Percentiles rank a stretch among this genome's conserved stretches.
Evolutionary conservation across 2,113 vertebrate genomes (phyloP).

Genomic region (Tylochromis polylepis): DNA sequence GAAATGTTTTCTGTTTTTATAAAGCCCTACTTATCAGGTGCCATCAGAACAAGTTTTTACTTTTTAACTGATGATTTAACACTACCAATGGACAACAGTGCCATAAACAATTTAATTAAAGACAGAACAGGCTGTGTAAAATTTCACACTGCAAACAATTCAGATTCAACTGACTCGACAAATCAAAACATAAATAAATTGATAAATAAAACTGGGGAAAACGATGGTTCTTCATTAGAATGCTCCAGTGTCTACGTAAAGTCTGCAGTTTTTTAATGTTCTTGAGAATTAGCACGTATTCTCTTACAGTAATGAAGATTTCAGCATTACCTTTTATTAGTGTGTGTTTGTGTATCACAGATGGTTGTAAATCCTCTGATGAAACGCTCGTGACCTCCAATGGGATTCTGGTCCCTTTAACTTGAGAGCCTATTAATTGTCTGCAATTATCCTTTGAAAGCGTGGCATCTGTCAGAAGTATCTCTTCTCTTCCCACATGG

Average conservation of each 20-base stretch:
- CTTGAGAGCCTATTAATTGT: conserved; percentile 48
- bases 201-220: not conserved
- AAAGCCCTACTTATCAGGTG: not conserved
- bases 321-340: conserved; percentile 33
- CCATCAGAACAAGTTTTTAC: not conserved
- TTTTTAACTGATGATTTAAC: not conserved
- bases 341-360: conserved; percentile 41
- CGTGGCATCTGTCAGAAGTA: conserved; percentile 40
- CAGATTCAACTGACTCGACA: not conserved
- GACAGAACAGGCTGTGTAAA: not conserved
- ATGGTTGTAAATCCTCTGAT: conserved; percentile 49
- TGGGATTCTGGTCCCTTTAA: conserved; percentile 42
- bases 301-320: not conserved
- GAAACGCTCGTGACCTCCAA: conserved; percentile 43
- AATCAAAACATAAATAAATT: not conserved
- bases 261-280: not conserved
- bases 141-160: not conserved
- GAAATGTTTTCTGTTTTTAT: not conserved
- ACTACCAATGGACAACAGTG: not conserved
- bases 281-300: not conserved
- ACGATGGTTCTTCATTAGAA: not conserved
- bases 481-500: conserved; percentile 16
- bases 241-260: not conserved
- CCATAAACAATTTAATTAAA: not conserved
- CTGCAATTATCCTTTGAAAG: conserved; percentile 45